Evolutionary conservation across 2,113 vertebrate species (phyloP), one percentile per base, ranked within the genome.

Genomic region (Scytalopus superciliaris): DNA sequence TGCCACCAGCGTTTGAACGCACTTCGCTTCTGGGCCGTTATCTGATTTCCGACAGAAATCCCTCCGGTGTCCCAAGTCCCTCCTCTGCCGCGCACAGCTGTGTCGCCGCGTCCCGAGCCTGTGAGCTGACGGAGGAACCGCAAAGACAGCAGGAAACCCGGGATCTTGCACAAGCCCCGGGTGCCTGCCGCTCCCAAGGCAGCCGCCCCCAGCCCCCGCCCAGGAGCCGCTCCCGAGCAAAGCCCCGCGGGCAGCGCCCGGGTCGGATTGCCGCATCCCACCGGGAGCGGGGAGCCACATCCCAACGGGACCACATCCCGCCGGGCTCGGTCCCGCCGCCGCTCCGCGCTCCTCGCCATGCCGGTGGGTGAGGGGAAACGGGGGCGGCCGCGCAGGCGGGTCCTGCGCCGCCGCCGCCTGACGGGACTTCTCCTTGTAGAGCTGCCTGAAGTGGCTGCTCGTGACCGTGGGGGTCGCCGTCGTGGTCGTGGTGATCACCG

Each of bases 41-140:
- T 74, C 87, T 27, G 62, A 45, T 35, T 91, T 81, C 87, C 93
- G 37, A 27, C 89, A 78, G 77, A 14, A n/a, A 24, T 1, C 33
- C 39, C 37, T 1, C 4, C 33, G 1, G 30, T 5, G 84, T 9
- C 87, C 59, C 55, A 35, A 42, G 69, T 60, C 69, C 64, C 73
- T 57, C 55, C 84, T 12, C 40, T 16, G 13, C 8, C 8, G 9
- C 0, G n/a, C 0, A 4, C 84, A 16, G 72, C 72, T 2, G 1
- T 16, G 63, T 9, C 91, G 10, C 68, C 57, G 39, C 53, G 50
- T 42, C 80, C 60, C 1, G 16, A 18, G 0, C 9, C 9, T 6
- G 19, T 1, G 19, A 66, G 9, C 74, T 0, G 66, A 4, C 18
- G 39, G 15, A 12, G 42, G 5, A 33, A 7, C 10, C 10, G 66